Evolutionary conservation across 1,140 invertebrate genomes (phyloP), one percentile per base, ranked within the genome.

Genomic region (Archivesica marissinica): DNA sequence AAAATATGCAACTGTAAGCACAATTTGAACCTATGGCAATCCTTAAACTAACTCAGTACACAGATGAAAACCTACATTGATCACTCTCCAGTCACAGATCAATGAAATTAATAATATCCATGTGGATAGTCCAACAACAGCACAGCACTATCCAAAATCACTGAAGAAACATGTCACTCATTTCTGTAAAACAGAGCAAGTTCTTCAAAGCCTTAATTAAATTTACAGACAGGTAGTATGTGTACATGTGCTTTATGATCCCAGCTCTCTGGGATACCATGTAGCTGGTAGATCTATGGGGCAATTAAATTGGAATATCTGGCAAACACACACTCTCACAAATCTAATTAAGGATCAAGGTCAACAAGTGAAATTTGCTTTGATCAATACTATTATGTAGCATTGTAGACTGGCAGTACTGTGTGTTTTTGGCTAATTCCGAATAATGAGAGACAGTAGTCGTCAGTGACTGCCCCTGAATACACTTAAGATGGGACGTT

Each of bases 201-300:
- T 17, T 52, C 59, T 64, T 64, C 20, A 64, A 64, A 64, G 59
- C 38, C 38, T 20, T 64, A 64, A 64, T 64, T 64, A 64, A 64
- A 64, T 64, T 17, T 64, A 33, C 59, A 64, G 59, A 35, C 59
- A 35, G 33, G 54, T 28, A 2, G 25, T 59, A 35, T 30, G 59
- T 64, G 38, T 64, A 64, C 59, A 64, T 64, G 59, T 64, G 59
- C 38, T 64, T 33, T 33, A 35, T 35, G 59, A 64, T 64, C 20
- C 13, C 15, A 64, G 15, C 59, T 64, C 59, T 35, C 15, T 35
- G 15, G 28, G 30, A 35, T 35, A 64, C 30, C n/a, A 35, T 33
- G 54, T 59, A 59, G 7, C 25, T 13, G 7, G 23, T 13, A 64
- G 59, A 64, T n/a, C 20, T 35, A n/a, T 28, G 54, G 59, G 59